Evolutionary conservation across 2,113 vertebrate species (phyloP).

Genomic region (Passer domesticus): DNA sequence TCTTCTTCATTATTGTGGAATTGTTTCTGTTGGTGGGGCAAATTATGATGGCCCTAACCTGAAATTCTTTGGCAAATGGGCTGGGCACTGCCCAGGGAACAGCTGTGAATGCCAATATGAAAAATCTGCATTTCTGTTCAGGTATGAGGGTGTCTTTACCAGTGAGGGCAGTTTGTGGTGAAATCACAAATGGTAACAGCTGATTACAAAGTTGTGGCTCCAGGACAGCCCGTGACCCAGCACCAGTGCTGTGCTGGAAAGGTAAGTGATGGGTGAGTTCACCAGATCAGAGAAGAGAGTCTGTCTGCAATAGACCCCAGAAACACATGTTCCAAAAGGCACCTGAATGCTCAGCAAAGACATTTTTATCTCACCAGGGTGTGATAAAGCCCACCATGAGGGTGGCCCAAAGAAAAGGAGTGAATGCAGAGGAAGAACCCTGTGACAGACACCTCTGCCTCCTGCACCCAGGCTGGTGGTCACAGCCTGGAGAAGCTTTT

Average conservation of each 20-base stretch:
- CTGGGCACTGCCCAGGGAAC: background rate
- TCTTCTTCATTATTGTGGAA: background rate
- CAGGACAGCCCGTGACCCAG: background rate
- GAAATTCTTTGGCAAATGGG: background rate
- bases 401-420: fast-evolving
- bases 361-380: background rate
- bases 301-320: background rate
- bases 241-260: background rate
- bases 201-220: background rate
- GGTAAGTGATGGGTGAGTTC: background rate
- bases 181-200: background rate
- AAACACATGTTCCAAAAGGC: background rate
- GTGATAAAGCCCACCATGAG: too few relatives aligned
- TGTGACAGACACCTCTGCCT: background rate
- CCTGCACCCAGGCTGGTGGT: background rate
- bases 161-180: fast-evolving
- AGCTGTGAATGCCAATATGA: background rate
- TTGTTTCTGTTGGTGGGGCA: background rate
- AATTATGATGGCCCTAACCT: background rate
- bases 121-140: background rate
- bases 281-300: too few relatives aligned
- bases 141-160: background rate
- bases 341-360: background rate
- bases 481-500: background rate
- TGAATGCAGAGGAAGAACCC: background rate